Base-by-base conservation (phyloP, 2,113 vertebrate genomes). In the Rutilus rutilus region DNA sequence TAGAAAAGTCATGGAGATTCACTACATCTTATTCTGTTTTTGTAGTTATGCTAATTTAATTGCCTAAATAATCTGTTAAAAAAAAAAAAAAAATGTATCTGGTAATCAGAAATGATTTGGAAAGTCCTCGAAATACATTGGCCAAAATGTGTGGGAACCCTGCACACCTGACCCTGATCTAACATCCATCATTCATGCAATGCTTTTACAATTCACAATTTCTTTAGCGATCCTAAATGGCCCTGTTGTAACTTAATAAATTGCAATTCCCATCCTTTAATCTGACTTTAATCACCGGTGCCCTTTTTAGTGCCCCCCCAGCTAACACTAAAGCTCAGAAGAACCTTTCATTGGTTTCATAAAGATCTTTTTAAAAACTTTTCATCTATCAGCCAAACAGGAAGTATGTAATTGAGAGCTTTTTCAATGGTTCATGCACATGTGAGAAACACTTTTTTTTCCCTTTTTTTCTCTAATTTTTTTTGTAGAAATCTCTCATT, bases 401-500 rank as follows among this genome's bases (percentile, higher is more conserved):
- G 30, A 45, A 84, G 30, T 78, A 73, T 84, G 78, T 65, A 9
- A 33, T 73, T 78, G 45, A 87, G 60, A 74, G 54, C 1, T 71
- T 86, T 73, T 89, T 57, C 47, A 75, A 42, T 87, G 45, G 84
- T 89, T 82, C 83, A 83, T 83, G 54, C 78, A 84, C 62, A 59
- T 88, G 69, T 91, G 78, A 90, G 85, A 87, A 90, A 90, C 81
- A 82, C 85, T 92, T 91, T 91, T 86, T 89, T 90, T 65, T 64
- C 85, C 78, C 86, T 86, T 89, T 76, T 76, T 89, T 86, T 82
- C 86, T 86, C 67, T 93, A 90, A 93, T 92, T 88, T 93, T 90
- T 91, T 87, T 67, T 96, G 88, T 96, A 96, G 95, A 96, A 96
- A 96, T 96, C 94, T 96, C 93, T 96, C 95, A 93, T 95, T 96